Base-by-base conservation (phyloP, 2,888 invertebrate species). In the Baronia brevicornis region DNA sequence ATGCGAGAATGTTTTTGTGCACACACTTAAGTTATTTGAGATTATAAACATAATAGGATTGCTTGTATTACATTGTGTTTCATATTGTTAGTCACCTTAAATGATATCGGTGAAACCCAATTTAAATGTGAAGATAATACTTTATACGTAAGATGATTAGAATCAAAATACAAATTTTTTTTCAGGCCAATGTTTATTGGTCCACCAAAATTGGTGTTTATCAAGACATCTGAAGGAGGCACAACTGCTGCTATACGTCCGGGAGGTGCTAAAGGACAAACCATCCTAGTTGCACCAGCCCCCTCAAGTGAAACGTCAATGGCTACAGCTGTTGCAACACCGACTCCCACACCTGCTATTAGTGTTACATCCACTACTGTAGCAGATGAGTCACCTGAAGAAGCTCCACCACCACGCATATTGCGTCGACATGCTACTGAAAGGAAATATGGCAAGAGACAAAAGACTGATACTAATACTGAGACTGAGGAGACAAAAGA, bases 171-270 rank as follows among this genome's bases (percentile, higher is more conserved):
- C n/a, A n/a, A 14, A 4, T 18, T 9, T 30, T 11, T 24, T 51
- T 32, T 26, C 52, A 80, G 85, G 33, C 84, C 84, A 33, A 79
- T 84, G 75, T 85, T 85, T 44, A 80, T 85, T 8, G 84, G 84
- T 1, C 85, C 85, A 3, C 85, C 85, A 2, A 85, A 85, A 36
- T 53, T 85, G 28, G 85, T 85, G 1, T 85, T 85, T 46, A 85
- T 85, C 26, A 85, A 85, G 53, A 84, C 84, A 1, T 54, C 72
- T 0, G 85, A 84, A 41, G 77, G 74, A 0, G 62, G 60, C 1
- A 65, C 71, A 0, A 71, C 73, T 39, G 71, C 75, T 1, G 68
- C 73, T 0, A 51, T 84, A 2, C 54, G 82, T 3, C 66, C 78
- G 0, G 69, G 66, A 0, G 69, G 54, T 3, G 67, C 79, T 0